These are phyloP conservation scores for Telenomus remus DNA, from an alignment of 1,140 invertebrate genomes.

Conservation along the genomic window DNA sequence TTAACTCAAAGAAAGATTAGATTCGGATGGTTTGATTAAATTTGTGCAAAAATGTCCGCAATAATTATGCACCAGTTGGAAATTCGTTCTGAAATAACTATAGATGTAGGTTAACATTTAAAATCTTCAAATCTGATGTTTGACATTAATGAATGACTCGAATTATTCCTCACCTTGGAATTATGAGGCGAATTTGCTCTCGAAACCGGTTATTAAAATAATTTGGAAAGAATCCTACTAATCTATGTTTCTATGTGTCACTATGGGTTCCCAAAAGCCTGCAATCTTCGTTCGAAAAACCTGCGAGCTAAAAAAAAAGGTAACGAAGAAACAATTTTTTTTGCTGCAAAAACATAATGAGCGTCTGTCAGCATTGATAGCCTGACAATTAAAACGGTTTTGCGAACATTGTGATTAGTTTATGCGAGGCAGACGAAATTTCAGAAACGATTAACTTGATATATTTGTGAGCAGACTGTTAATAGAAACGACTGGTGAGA, in stretches of 20 bases:
- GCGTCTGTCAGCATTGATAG: too few species aligned
- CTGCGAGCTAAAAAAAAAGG: neutral
- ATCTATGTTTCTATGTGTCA: slow-evolving; percentile 41
- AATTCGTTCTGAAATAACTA: slow-evolving; percentile 4
- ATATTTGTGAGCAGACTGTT: slow-evolving; percentile 44
- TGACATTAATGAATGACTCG: slow-evolving; percentile 33
- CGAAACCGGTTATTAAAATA: slow-evolving; percentile 45
- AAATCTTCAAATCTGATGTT: slow-evolving; percentile 4
- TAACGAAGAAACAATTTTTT: neutral
- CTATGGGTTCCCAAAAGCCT: slow-evolving; percentile 23
- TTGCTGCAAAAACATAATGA: too few species aligned
- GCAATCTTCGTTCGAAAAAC: neutral
- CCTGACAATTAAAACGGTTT: too few species aligned
- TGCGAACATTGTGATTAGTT: too few species aligned
- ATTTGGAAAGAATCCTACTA: slow-evolving; percentile 24
- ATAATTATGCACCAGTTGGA: slow-evolving; percentile 5
- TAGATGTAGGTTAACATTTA: slow-evolving; percentile 38
- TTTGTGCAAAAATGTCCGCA: neutral
- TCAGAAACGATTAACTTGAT: slow-evolving; percentile 20
- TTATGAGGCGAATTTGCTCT: slow-evolving; percentile 18
- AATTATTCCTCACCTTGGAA: slow-evolving; percentile 34
- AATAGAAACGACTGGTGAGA: slow-evolving; percentile 47
- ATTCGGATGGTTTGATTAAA: neutral
- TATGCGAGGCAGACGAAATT: slow-evolving; percentile 3
- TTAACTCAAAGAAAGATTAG: neutral